Percentiles rank a stretch among this genome's conserved stretches.
These are phyloP conservation scores for Cynodonichthys magdalenae DNA, from an alignment of 2,797 vertebrate species.

Conservation along the genomic window DNA sequence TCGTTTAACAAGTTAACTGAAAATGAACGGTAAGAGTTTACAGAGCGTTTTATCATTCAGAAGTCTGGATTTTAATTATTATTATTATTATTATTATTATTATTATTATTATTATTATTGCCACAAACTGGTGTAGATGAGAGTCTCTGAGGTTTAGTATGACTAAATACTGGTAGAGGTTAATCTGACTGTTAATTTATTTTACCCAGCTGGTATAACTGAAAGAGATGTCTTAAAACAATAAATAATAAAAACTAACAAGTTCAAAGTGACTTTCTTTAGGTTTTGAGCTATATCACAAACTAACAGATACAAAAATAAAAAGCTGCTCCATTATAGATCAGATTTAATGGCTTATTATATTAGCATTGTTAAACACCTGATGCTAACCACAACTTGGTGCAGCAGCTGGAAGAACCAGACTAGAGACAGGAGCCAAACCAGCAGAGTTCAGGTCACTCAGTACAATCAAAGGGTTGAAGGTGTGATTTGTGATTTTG, in stretches of 20 bases:
- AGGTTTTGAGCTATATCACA: slow-evolving; percentile 26
- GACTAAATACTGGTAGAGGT: slow-evolving; percentile 32
- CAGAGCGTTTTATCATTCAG: slow-evolving; percentile 46
- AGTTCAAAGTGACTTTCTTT: slow-evolving; percentile 10
- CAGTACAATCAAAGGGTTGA: not conserved
- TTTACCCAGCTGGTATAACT: slow-evolving; percentile 9
- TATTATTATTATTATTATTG: slow-evolving; percentile 43
- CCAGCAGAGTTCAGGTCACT: slow-evolving; percentile 30
- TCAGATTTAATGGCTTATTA: slow-evolving; percentile 53
- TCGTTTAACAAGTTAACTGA: slow-evolving; percentile 28
- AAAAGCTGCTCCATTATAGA: slow-evolving; percentile 37
- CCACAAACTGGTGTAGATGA: slow-evolving; percentile 36
- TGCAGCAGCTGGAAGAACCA: slow-evolving; percentile 27
- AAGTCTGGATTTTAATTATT: slow-evolving; percentile 33
- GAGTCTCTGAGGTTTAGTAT: slow-evolving; percentile 39
- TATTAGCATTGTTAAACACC: slow-evolving; percentile 39
- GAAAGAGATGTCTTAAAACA: slow-evolving; percentile 29
- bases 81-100: slow-evolving; percentile 40
- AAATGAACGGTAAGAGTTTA: slow-evolving; percentile 24
- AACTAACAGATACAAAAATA: slow-evolving; percentile 41
- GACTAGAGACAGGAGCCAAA: slow-evolving; percentile 17
- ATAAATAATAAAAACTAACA: slow-evolving; percentile 18
- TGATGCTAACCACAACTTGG: not conserved
- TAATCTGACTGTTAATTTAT: too few relatives aligned
- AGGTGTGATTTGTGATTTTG: not conserved